Conservation (phyloP, 2,113 vertebrate genomes). For the Platysternon megacephalum region DNA sequence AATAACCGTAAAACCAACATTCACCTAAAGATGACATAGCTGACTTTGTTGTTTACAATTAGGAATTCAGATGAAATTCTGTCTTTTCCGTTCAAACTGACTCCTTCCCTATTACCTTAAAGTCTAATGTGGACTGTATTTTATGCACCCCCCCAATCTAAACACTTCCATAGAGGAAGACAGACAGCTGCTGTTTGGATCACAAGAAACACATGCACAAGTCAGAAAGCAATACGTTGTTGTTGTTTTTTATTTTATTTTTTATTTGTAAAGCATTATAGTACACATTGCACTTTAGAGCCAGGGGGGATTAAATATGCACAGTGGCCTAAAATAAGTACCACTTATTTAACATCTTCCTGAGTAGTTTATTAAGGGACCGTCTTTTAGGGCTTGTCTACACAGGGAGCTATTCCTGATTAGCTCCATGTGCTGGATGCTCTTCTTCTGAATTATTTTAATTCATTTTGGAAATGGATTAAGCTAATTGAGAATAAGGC, state of each 20-base stretch:
- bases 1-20: background rate
- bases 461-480: background rate
- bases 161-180: background rate
- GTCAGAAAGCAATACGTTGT: background rate
- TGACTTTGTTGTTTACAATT: background rate
- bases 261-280: background rate
- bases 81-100: background rate
- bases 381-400: background rate
- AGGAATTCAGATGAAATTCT: background rate
- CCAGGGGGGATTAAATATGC: background rate
- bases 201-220: background rate
- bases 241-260: background rate
- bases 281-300: background rate
- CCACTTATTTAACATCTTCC: background rate
- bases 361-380: background rate
- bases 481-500: background rate
- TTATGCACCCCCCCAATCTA: background rate
- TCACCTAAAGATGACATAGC: background rate
- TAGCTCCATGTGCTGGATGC: background rate
- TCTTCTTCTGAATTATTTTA: background rate
- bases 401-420: background rate
- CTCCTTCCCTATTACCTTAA: background rate
- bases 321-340: background rate
- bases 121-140: background rate
- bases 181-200: background rate